Conservation (phyloP, 1,140 invertebrate genomes). For the Zophobas morio region DNA sequence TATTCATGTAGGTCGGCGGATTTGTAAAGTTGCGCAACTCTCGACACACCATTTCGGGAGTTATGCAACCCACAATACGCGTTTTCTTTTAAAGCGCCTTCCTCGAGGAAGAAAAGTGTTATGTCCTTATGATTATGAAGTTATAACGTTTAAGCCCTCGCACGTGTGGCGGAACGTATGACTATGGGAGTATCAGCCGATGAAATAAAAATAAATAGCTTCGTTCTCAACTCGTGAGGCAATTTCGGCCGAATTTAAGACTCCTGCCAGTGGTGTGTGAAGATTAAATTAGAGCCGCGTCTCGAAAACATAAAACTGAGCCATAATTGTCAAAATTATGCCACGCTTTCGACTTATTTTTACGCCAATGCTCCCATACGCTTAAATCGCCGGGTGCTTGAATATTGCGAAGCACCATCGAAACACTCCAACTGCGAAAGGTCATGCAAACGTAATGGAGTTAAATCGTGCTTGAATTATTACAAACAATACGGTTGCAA, state of each 20-base stretch:
- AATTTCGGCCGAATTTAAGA: not conserved
- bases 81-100: too few relatives aligned
- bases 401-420: too few relatives aligned
- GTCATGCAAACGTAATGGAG: constrained; percentile 14
- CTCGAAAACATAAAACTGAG: not conserved
- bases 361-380: too few relatives aligned
- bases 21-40: too few relatives aligned
- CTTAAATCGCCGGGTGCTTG: too few relatives aligned
- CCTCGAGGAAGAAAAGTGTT: not conserved
- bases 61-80: too few relatives aligned
- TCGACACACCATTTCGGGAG: too few relatives aligned
- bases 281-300: not conserved
- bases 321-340: not conserved
- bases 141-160: not conserved
- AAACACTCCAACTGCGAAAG: not conserved
- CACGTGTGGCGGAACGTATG: not conserved
- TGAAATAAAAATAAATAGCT: not conserved
- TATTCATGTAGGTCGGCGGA: too few relatives aligned
- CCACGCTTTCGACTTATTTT: not conserved
- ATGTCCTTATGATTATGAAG: not conserved
- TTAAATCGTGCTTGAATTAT: constrained; percentile 18
- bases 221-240: not conserved
- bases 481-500: not conserved
- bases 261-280: not conserved
- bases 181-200: not conserved